Base-by-base conservation (phyloP, 2,113 vertebrate species). In the Ploceus nigricollis region DNA sequence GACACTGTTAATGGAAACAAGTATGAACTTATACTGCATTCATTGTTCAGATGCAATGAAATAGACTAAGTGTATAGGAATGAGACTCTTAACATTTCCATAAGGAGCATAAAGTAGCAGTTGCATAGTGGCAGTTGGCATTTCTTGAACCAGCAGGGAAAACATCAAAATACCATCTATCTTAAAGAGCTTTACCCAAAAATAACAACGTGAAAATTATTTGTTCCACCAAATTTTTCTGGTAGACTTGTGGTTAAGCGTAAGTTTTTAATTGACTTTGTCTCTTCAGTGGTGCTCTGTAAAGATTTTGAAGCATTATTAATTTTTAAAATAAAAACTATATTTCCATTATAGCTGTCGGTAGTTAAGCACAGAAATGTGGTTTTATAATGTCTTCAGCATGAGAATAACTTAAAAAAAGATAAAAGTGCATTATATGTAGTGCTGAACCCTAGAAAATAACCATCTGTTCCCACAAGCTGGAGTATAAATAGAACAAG, bases 391-490 rank as follows among this genome's bases (percentile, higher is more conserved):
- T 87, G 65, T 82, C 90, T 88, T 90, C 63, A 78, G 68, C 42
- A 47, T 91, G 87, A 83, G 81, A 87, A 85, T 80, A 90, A 80
- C 71, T 70, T 79, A 7, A 30, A 76, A 47, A 84, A 86, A 84
- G 31, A 83, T 82, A 57, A 72, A 91, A 63, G 24, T 85, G 76
- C 71, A 88, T 88, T 94, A 85, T 90, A 80, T 77, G 82, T 72
- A 88, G 66, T 70, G 54, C 91, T 54, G 84, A 96, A 91, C 54
- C 71, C 75, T 90, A 86, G 82, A 80, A 97, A 96, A 96, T 73
- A 90, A 70, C 95, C 93, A 96, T 96, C 96, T 96, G 94, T 88
- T 96, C 85, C 90, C 78, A 73, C 85, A 93, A 92, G 82, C 72
- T 83, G 71, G 35, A 48, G 20, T 93, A 96, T 95, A 96, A 97